Conservation (phyloP, 2,113 vertebrate genomes). For the Macaca nemestrina region DNA sequence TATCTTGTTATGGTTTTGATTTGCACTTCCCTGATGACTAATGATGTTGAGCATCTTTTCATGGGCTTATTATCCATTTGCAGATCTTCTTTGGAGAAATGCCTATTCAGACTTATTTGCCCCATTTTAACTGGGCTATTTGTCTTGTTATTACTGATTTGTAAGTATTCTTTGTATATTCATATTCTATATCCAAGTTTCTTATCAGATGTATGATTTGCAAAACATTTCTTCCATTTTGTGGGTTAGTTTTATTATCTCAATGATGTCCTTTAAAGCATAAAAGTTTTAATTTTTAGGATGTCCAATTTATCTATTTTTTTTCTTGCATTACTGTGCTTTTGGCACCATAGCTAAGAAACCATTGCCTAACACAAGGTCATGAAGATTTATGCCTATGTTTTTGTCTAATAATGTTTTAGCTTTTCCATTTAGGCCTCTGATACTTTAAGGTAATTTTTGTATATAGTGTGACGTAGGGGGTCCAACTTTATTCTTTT, state of each 20-base stretch:
- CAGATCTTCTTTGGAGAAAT: not conserved
- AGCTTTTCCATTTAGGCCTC: not conserved
- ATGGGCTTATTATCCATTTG: not conserved
- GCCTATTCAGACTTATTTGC: not conserved
- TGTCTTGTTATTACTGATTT: not conserved
- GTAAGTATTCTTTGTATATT: not conserved
- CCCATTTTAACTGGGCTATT: not conserved
- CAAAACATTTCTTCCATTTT: not conserved
- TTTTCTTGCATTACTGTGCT: not conserved
- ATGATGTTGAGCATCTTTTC: not conserved
- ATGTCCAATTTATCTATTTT: not conserved
- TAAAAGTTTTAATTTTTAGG: slow-evolving; percentile 3
- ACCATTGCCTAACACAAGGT: not conserved
- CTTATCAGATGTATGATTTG: not conserved
- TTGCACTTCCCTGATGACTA: not conserved
- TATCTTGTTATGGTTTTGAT: not conserved
- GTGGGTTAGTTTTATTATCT: not conserved
- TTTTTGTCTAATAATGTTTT: not conserved
- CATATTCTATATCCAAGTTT: not conserved
- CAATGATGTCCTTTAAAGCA: not conserved
- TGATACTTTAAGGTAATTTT: not conserved
- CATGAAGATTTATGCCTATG: not conserved
- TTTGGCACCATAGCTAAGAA: not conserved
- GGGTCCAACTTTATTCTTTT: not conserved
- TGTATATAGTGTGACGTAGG: not conserved